A percentile compares a stretch with the other conserved stretches of the same genome.
phyloP scores from a whole-genome alignment of 1,140 invertebrate species.

The Drosophila busckii region DNA sequence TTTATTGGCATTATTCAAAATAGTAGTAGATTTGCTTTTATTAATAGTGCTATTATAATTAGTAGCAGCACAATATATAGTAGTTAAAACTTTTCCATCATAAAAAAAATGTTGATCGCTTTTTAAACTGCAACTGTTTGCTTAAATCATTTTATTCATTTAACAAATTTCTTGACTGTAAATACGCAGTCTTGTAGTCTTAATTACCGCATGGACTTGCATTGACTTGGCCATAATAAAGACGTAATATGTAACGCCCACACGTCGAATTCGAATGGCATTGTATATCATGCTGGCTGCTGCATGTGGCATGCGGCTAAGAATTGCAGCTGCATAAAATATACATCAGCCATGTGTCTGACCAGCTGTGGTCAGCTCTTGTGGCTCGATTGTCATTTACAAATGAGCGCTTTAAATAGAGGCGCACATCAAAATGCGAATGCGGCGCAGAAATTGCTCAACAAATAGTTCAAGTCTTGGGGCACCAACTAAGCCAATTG shows the following conservation, averaged over 20 bases:
- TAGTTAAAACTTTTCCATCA: too few species aligned
- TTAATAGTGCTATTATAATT: too few species aligned
- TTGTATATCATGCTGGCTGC: conserved; percentile 19
- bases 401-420: conserved; percentile 27
- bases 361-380: too few species aligned
- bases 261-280: background rate
- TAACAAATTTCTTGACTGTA: too few species aligned
- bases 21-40: too few species aligned
- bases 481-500: conserved; percentile 30
- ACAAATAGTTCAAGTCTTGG: conserved; percentile 18
- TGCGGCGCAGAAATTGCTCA: conserved; percentile 23
- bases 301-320: conserved; percentile 10
- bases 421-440: conserved; percentile 23
- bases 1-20: too few species aligned
- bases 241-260: conserved; percentile 2
- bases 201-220: background rate
- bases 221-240: conserved; percentile 5
- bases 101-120: too few species aligned
- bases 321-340: conserved; percentile 21
- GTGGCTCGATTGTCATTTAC: conserved; percentile 38
- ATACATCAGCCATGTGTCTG: too few species aligned
- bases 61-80: too few species aligned
- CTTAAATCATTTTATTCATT: too few species aligned
- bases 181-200: conserved; percentile 5
- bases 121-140: too few species aligned